Percentiles rank a stretch among this genome's conserved stretches.
Conservation (phyloP, 2,113 vertebrate species). For the Tor tambroides region DNA sequence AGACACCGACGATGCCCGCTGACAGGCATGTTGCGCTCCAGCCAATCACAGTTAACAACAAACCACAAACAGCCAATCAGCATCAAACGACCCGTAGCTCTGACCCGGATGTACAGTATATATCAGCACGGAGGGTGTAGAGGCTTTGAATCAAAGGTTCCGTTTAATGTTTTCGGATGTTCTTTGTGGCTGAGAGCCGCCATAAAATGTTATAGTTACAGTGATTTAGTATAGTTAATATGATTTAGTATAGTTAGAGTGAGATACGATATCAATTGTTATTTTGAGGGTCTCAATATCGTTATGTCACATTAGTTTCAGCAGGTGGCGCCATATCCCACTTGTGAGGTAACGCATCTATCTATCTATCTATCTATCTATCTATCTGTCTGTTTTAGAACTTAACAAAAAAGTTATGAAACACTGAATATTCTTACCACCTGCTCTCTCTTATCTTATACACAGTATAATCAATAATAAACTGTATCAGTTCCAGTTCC, state of each 20-base stretch:
- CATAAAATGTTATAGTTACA: not conserved
- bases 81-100: not conserved
- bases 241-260: not conserved
- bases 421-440: not conserved
- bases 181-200: not conserved
- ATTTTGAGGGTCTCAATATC: not conserved
- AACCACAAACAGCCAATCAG: slow-evolving; percentile 34
- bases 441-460: not conserved
- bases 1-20: not conserved
- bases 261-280: not conserved
- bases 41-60: slow-evolving; percentile 50
- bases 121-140: not conserved
- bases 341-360: no score
- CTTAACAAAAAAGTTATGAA: not conserved
- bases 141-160: slow-evolving; percentile 31
- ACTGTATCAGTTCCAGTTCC: not conserved
- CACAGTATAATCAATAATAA: not conserved
- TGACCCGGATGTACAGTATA: slow-evolving; percentile 35
- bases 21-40: not conserved
- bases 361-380: no score
- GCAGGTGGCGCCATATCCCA: slow-evolving; percentile 13
- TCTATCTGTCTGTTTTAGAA: no score
- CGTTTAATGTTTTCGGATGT: not conserved
- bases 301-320: not conserved
- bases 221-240: not conserved